Base-by-base conservation (phyloP, 2,113 vertebrate genomes). In the Vidua macroura region DNA sequence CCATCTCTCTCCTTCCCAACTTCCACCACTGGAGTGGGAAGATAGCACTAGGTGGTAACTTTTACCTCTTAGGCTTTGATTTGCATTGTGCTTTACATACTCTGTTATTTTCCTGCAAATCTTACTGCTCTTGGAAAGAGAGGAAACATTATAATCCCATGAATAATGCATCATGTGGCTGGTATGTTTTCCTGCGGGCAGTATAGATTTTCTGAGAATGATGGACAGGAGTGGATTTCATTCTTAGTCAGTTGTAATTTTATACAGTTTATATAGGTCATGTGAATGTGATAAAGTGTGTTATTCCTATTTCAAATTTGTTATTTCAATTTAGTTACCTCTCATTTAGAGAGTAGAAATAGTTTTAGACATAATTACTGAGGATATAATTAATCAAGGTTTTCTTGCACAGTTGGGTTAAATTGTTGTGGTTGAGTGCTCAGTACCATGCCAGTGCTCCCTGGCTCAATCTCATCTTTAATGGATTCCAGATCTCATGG, bases 401-500 rank as follows among this genome's bases (percentile, higher is more conserved):
- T 92, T 93, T 68, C 62, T 95, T 87, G 72, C 63, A 39, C 60
- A 82, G 63, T 84, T 88, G 73, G 52, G 60, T 94, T 96, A 83
- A 90, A 91, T 63, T 83, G 62, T 79, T 69, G 86, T 91, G 84
- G 78, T 83, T 77, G 56, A 90, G 66, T 64, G 77, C 86, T 97
- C 64, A 82, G 74, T 95, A 90, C 60, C 49, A 41, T 43, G 25
- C 84, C 27, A 51, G 88, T 96, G 75, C 81, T 96, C 63, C 88
- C 78, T 91, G 69, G 56, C 86, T 92, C 15, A 0, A 48, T 79
- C 69, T 92, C 73, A 67, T 74, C 84, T 52, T 77, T 97, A 98
- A 98, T 97, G 73, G 43, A 91, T 96, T 97, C 93, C 96, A 98
- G 96, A 96, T 93, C 67, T 93, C 59, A 20, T 81, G 91, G 88